These are phyloP conservation scores for Aldrovandia affinis DNA, from an alignment of 2,797 vertebrate species.

Conservation along the genomic window DNA sequence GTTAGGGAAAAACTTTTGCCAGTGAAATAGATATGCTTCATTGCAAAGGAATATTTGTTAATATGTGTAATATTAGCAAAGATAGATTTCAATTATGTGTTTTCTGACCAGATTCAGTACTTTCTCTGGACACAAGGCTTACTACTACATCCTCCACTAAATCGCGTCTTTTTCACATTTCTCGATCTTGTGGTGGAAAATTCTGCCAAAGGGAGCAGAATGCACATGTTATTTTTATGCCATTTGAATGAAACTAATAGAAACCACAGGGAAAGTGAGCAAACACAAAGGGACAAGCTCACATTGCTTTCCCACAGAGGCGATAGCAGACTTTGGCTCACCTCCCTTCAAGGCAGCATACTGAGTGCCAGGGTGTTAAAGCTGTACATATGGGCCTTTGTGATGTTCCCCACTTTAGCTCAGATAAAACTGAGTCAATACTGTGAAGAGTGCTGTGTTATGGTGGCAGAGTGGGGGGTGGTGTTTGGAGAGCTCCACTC, in stretches of 20 bases:
- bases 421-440: neutral
- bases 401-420: neutral
- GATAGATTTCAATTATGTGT: constrained; percentile 8
- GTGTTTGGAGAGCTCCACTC: too few species aligned
- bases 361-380: neutral
- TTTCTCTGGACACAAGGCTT: neutral
- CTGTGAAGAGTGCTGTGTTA: neutral
- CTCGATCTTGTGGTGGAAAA: neutral
- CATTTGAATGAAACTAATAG: neutral
- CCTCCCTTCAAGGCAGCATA: neutral
- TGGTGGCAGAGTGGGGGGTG: neutral
- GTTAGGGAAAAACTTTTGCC: neutral
- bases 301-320: neutral
- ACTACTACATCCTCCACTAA: neutral
- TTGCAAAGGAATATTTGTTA: neutral
- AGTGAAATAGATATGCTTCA: neutral
- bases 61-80: constrained; percentile 16
- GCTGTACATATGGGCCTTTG: neutral
- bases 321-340: neutral
- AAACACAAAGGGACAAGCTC: neutral
- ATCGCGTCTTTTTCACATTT: neutral
- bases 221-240: neutral
- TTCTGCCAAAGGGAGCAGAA: neutral
- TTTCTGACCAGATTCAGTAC: neutral
- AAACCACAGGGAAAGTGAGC: neutral